Evolutionary conservation across 1,140 invertebrate genomes (phyloP).

Genomic region (Ceratosolen fusciceps): DNA sequence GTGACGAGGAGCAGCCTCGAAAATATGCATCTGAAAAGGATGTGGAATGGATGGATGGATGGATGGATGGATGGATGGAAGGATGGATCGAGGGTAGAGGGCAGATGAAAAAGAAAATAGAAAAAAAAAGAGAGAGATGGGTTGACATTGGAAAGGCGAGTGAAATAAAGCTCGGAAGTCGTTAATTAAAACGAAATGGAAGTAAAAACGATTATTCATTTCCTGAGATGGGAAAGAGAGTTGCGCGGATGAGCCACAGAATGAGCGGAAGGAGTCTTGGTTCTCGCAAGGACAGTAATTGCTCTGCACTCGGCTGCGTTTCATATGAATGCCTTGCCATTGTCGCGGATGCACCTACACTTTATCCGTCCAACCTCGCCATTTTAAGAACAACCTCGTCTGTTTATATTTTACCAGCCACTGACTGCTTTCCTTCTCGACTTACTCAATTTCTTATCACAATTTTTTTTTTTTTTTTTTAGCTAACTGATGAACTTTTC

Average conservation of each 20-base stretch:
- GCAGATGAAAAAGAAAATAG: neutral
- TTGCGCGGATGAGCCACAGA: too few relatives aligned
- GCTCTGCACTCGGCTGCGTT: conserved; percentile 48
- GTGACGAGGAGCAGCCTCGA: too few relatives aligned
- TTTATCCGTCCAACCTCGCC: too few relatives aligned
- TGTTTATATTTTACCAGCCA: too few relatives aligned
- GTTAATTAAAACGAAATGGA: neutral
- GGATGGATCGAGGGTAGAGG: neutral
- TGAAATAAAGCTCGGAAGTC: conserved; percentile 16
- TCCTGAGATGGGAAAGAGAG: neutral
- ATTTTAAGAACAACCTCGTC: too few relatives aligned
- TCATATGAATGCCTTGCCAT: conserved; percentile 62
- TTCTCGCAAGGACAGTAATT: neutral
- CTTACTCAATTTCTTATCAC: neutral
- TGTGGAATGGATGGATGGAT: too few relatives aligned
- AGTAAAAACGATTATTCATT: conserved; percentile 14
- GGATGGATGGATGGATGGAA: neutral
- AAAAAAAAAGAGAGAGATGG: conserved; percentile 13
- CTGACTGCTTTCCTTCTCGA: neutral
- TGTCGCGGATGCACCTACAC: conserved; percentile 52
- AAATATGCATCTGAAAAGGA: too few relatives aligned
- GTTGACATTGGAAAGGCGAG: neutral
- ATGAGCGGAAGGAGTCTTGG: neutral
- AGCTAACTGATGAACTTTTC: neutral
- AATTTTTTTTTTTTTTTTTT: neutral